A percentile compares a stretch with the other conserved stretches of the same genome.
phyloP scores from a whole-genome alignment of 1,140 invertebrate genomes.

The Propsilocerus akamusi region DNA sequence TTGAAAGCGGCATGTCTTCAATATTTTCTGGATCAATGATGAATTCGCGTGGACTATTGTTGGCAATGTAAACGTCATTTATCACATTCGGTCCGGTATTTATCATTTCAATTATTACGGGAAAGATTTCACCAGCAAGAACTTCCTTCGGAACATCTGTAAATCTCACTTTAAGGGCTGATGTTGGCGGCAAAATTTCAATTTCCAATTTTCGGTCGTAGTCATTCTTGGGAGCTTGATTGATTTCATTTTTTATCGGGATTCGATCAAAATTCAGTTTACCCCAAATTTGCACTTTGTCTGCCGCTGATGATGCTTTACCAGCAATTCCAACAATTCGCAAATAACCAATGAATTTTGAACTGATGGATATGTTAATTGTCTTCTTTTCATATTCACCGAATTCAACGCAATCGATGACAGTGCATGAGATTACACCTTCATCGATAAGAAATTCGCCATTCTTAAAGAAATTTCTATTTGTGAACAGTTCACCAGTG shows the following conservation, averaged over 20 bases:
- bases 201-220: constrained; percentile 40
- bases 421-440: constrained; percentile 16
- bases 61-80: constrained; percentile 38
- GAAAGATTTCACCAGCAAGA: constrained; percentile 48
- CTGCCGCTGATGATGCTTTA: constrained; percentile 18
- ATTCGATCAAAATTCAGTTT: constrained; percentile 36
- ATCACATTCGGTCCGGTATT: constrained; percentile 44
- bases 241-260: constrained; percentile 26
- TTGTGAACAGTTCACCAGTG: constrained; percentile 22
- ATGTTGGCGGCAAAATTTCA: constrained; percentile 43
- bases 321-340: constrained; percentile 24
- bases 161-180: constrained; percentile 54
- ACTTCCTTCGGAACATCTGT: constrained; percentile 39
- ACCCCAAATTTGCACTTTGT: constrained; percentile 28
- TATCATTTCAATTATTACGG: constrained; percentile 36
- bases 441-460: constrained; percentile 8
- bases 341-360: constrained; percentile 24
- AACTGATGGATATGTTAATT: constrained; percentile 25
- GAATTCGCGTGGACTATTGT: constrained; percentile 30
- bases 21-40: constrained; percentile 31
- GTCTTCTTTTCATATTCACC: constrained; percentile 22
- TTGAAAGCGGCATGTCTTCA: constrained; percentile 13
- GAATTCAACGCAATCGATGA: constrained; percentile 22
- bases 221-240: constrained; percentile 25
- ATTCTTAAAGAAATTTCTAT: constrained; percentile 12